Conservation (phyloP, 2,888 invertebrate genomes). For the Cosmorhoe ocellata region DNA sequence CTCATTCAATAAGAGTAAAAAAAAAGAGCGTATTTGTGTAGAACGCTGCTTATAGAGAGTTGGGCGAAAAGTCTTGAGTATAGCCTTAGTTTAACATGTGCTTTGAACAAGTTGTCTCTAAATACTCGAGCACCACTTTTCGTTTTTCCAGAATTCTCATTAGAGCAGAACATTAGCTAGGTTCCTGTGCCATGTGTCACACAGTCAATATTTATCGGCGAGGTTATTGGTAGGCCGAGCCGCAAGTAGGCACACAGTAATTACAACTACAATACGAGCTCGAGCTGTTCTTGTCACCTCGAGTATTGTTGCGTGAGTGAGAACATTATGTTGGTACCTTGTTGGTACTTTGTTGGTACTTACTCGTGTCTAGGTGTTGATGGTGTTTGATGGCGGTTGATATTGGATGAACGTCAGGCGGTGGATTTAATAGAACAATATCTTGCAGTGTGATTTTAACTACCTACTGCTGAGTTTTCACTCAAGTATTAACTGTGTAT, state of each 20-base stretch:
- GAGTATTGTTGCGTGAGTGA: slow-evolving; percentile 3
- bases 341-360: no score
- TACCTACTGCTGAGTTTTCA: no score
- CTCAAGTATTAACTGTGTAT: no score
- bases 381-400: not conserved
- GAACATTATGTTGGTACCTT: slow-evolving; percentile 5
- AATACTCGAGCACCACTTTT: no score
- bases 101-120: no score
- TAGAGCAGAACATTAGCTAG: not conserved
- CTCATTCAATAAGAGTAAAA: no score
- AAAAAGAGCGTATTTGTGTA: no score
- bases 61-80: no score
- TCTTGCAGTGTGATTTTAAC: no score
- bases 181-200: slow-evolving; percentile 29
- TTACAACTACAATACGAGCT: slow-evolving; percentile 39
- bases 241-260: slow-evolving; percentile 37
- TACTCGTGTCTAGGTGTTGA: not conserved
- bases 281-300: slow-evolving; percentile 11
- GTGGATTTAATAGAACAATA: no score
- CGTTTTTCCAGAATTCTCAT: not conserved
- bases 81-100: no score
- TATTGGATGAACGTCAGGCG: not conserved
- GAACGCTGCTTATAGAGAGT: no score
- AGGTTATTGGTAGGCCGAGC: slow-evolving; percentile 44
- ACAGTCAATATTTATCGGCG: slow-evolving; percentile 54